Evolutionary conservation across 2,797 vertebrate species (phyloP), one percentile per base, ranked within the genome.

Genomic region (Loris lydekkerianus): DNA sequence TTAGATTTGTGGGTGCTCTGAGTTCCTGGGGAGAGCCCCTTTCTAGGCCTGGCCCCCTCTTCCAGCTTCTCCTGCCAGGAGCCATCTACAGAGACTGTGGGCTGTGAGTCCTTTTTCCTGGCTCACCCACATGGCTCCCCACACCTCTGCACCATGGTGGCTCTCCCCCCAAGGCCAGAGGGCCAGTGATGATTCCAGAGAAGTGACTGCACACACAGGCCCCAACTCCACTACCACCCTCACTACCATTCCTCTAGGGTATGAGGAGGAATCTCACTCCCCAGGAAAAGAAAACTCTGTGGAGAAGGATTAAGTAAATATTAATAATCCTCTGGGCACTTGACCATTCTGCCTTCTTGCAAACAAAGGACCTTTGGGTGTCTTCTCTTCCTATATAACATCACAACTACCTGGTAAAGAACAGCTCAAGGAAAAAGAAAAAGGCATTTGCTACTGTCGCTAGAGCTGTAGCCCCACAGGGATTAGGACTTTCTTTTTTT

Each of bases 311-410:
- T 61, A 34, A 49, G 46, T 27, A 43, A 73, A 29, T 37, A 29
- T 27, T 0, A 37, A 67, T 4, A 56, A 46, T 31, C 49, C 3
- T 0, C 46, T 43, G 53, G 83, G 34, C 34, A 46, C 0, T 0
- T 40, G 37, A 63, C 53, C 43, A n/a, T 34, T 3, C 60, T 14
- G 23, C 46, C 67, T 61, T 75, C 53, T 21, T 53, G 69, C 73
- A 70, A 78, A 90, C 95, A 70, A 80, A 86, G 67, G 65, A 56
- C 40, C 11, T 76, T 43, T 86, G 53, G 53, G 18, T 25, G n/a
- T 75, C 72, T 73, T 91, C 49, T 34, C 49, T 87, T 40, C 70
- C 37, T 3, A 0, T 21, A 14, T 75, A 43, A 40, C 14, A 14
- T 34, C 34, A 1, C 14, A 14, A 46, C 43, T 81, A 53, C 58